Conservation (phyloP, 2,113 vertebrate species). For the Chionis minor region DNA sequence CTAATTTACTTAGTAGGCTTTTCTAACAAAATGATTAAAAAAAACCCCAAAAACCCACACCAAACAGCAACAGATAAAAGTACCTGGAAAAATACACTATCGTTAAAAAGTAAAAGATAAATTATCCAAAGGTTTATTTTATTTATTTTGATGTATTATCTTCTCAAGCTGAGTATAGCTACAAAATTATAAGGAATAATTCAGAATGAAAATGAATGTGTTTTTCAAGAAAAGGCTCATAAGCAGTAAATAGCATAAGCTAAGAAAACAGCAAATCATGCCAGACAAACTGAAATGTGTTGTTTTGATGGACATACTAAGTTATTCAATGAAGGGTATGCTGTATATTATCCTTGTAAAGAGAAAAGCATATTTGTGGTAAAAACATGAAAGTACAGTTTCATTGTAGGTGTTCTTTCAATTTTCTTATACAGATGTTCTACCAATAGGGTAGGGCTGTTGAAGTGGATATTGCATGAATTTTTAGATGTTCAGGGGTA, state of each 20-base stretch:
- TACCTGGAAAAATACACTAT: neutral
- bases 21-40: neutral
- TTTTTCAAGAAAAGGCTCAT: neutral
- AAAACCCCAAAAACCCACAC: too few species aligned
- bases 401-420: neutral
- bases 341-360: neutral
- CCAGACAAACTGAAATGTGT: neutral
- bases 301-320: neutral
- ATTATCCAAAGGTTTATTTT: neutral
- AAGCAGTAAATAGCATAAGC: neutral
- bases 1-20: neutral
- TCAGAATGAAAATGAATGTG: neutral
- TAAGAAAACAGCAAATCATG: neutral
- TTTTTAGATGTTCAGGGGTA: neutral
- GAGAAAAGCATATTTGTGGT: neutral
- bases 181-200: neutral
- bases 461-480: neutral
- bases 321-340: neutral
- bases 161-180: neutral
- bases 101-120: neutral
- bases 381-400: neutral
- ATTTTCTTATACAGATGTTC: neutral
- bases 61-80: neutral
- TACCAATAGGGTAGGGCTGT: neutral
- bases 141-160: neutral